Base-by-base conservation (phyloP, 2,888 invertebrate genomes). In the Neelides folsomi region DNA sequence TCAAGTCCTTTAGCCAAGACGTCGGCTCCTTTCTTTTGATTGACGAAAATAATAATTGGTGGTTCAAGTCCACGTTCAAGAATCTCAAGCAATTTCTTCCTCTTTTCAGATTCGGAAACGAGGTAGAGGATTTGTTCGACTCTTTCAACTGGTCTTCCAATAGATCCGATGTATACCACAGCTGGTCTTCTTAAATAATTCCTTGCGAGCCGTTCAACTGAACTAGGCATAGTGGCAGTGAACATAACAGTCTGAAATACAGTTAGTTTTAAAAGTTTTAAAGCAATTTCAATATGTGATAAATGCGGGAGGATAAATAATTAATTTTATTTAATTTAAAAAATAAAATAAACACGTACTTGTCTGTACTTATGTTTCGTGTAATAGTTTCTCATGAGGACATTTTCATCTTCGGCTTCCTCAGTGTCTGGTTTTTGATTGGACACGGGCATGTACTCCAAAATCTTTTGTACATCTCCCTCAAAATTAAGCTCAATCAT, bases 401-500 rank as follows among this genome's bases (percentile, higher is more conserved):
- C 82, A 42, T 80, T 79, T 51, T 88, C 88, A 71, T 97, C 93
- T 73, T 99, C 98, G 0, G 97, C 97, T 65, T 95, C 97, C 65
- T 99, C 98, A 0, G 86, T 82, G 68, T 99, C 98, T 0, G 98
- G 98, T 71, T 99, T 99, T 53, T 92, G 76, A 72, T 99, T 99
- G 1, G 94, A 83, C 0, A 95, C 97, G 0, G 98, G 98, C 85
- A 99, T 89, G 70, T 84, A 93, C 67, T 94, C 94, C 35, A 99
- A 76, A 71, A 99, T 97, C 70, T 90, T 92, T 68, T 97, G 94
- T 0, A 99, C 97, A 67, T 89, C 88, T 40, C 94, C 90, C 71
- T 99, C 98, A 69, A 99, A 99, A 69, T 97, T 97, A 89, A 99
- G 95, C 77, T 99, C 97, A 72, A 99, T 94, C 98, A 99, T 99